These are phyloP conservation scores for Rhopalosiphum maidis DNA, from an alignment of 1,140 invertebrate species.

Conservation along the genomic window DNA sequence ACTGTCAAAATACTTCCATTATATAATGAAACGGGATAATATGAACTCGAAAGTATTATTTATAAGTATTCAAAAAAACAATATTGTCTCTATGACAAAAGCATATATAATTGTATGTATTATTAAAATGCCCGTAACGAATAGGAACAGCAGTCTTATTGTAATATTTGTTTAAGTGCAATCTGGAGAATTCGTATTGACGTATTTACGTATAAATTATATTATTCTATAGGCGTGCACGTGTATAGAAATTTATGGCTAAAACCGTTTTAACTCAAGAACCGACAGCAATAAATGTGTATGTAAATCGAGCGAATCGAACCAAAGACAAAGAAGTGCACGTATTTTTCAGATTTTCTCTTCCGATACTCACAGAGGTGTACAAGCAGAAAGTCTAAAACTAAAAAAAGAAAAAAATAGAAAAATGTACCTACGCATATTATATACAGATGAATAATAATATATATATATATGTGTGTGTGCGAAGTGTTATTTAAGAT, in stretches of 20 bases:
- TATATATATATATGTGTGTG: too few species aligned
- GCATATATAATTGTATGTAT: background rate
- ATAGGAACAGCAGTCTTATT: background rate
- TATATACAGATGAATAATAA: too few species aligned
- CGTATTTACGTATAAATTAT: background rate
- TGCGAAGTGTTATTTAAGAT: too few species aligned
- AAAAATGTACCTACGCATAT: too few species aligned
- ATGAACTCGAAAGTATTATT: background rate
- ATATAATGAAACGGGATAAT: background rate
- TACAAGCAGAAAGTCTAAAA: too few species aligned
- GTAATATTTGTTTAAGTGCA: background rate
- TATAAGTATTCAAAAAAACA: background rate
- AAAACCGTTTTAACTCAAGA: background rate
- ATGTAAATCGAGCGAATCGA: background rate
- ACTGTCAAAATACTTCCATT: background rate
- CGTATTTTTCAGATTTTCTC: too few species aligned
- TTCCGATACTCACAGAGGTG: too few species aligned
- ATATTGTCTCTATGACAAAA: background rate
- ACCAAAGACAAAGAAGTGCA: background rate
- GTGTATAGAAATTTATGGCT: background rate
- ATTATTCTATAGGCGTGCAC: background rate
- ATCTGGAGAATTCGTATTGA: background rate
- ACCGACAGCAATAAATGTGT: background rate
- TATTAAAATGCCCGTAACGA: background rate
- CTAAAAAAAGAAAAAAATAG: too few species aligned